These are phyloP conservation scores for Eretmochelys imbricata DNA, from an alignment of 2,113 vertebrate genomes.

Conservation along the genomic window DNA sequence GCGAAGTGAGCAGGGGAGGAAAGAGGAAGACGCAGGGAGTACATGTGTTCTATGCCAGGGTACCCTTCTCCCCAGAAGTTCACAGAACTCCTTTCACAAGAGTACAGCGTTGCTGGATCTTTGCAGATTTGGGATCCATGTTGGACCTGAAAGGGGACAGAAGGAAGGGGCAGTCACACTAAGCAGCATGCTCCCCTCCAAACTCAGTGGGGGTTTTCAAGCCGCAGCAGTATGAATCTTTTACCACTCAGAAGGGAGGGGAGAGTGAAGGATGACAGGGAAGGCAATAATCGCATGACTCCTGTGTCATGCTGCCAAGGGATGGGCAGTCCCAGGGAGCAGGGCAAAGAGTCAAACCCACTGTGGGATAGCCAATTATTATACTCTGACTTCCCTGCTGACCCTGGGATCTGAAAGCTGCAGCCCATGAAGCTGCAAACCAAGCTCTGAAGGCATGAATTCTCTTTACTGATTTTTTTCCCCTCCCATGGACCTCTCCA, in stretches of 20 bases:
- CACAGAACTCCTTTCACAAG: neutral
- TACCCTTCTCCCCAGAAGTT: neutral
- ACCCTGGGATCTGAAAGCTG: neutral
- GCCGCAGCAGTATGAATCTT: neutral
- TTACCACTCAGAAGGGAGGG: neutral
- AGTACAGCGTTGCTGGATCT: neutral
- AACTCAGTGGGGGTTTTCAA: neutral
- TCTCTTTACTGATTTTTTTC: neutral
- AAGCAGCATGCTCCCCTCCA: neutral
- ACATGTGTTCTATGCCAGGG: neutral
- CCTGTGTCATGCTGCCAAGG: neutral
- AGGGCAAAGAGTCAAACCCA: neutral
- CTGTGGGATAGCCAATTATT: neutral
- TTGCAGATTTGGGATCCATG: neutral
- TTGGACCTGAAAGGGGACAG: neutral
- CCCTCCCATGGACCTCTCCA: neutral
- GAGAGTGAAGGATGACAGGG: neutral
- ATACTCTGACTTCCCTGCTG: neutral
- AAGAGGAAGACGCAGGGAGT: neutral
- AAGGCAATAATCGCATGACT: rapidly evolving
- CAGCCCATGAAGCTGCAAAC: neutral
- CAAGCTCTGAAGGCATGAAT: neutral
- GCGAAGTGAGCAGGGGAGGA: neutral
- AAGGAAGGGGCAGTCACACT: neutral
- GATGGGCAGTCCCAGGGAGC: neutral